Base-by-base conservation (phyloP, 2,888 invertebrate species). In the Mythimna albipuncta region DNA sequence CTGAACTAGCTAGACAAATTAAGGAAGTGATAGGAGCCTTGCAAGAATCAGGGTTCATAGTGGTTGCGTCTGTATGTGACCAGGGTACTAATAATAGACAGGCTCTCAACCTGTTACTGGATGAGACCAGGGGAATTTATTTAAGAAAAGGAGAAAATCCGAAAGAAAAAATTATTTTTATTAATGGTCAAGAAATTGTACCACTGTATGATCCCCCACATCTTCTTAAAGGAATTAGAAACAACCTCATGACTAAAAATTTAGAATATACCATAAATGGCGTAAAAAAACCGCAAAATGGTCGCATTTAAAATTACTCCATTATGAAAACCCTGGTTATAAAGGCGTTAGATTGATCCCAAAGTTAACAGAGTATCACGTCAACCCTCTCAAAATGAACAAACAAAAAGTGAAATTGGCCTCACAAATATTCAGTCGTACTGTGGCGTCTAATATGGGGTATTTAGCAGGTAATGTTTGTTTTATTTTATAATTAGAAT, bases 141-240 rank as follows among this genome's bases (percentile, higher is more conserved):
- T 52, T 52, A n/a, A 52, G 52, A 52, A n/a, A 52, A 52, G 52
- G 52, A n/a, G n/a, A 52, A n/a, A n/a, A 52, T n/a, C 52, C 52
- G 7, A 52, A n/a, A n/a, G 52, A 52, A 52, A 52, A 52, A n/a
- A n/a, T 38, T 7, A 38, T 38, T 38, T 38, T 38, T 1, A 38
- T 9, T 7, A 38, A 38, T 38, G 38, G 38, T 38, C 38, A 52
- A 52, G 52, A 52, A 52, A 52, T 52, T n/a, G 9, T 52, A 52
- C 52, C 9, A 38, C 38, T 38, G 38, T 38, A 38, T 38, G 38
- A 38, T 9, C 38, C 38, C 9, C 52, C 52, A 52, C 52, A 52
- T n/a, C 52, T 52, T 52, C n/a, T 52, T n/a, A 52, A 52, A 52
- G n/a, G 52, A 52, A 52, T n/a, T 52, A 19, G 50, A 52, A 52